phyloP scores from a whole-genome alignment of 2,797 vertebrate genomes.

The Botia almorhae region DNA sequence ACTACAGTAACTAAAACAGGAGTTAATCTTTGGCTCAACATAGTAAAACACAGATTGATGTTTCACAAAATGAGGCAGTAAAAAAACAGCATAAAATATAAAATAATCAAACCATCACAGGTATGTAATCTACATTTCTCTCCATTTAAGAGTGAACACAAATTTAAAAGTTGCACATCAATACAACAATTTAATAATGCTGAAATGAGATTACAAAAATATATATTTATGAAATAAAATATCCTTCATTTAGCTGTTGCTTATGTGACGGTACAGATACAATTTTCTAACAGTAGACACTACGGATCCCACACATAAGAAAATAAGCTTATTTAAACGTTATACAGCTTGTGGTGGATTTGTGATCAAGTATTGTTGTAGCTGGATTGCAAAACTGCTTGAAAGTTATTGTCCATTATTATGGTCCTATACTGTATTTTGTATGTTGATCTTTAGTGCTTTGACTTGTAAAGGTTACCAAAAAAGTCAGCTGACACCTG shows the following conservation, averaged over 20 bases:
- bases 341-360: neutral
- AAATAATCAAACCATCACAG: neutral
- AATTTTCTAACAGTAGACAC: constrained; percentile 1
- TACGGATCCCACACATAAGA: neutral
- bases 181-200: constrained; percentile 22
- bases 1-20: constrained; percentile 34
- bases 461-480: neutral
- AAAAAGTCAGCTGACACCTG: neutral
- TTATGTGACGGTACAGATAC: neutral
- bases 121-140: neutral
- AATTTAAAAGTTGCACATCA: constrained; percentile 30
- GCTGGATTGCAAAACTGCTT: neutral
- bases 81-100: constrained; percentile 30
- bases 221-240: constrained; percentile 48
- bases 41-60: constrained; percentile 21
- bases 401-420: neutral
- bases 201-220: constrained; percentile 34
- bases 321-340: neutral
- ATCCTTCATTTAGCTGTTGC: constrained; percentile 22
- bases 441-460: neutral
- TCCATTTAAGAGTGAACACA: constrained; percentile 17
- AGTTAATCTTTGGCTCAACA: constrained; percentile 61
- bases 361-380: constrained; percentile 8
- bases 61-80: constrained; percentile 19
- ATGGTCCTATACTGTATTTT: neutral